Conservation (phyloP, 2,888 invertebrate genomes). For the Ypsolopha scabrella region DNA sequence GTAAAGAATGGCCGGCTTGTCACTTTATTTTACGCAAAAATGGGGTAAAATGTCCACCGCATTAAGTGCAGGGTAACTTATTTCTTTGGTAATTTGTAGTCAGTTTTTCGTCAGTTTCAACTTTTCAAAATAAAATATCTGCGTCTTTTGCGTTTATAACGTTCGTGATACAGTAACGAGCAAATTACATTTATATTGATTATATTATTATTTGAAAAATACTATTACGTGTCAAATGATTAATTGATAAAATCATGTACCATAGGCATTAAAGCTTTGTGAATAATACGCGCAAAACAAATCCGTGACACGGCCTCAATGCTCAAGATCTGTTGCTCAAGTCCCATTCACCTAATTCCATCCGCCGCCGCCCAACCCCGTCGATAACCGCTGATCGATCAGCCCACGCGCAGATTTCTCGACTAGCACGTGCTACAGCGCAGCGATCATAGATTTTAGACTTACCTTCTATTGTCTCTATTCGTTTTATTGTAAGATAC, state of each 20-base stretch:
- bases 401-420: slow-evolving; percentile 25
- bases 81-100: neutral
- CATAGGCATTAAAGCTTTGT: neutral
- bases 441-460: slow-evolving; percentile 9
- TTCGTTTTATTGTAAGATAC: too few species aligned
- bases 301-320: slow-evolving; percentile 4
- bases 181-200: neutral
- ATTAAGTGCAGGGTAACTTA: neutral
- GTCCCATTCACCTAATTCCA: slow-evolving; percentile 18
- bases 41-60: slow-evolving; percentile 17
- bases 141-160: neutral
- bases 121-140: too few species aligned
- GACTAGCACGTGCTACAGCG: slow-evolving; percentile 13
- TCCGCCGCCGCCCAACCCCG: slow-evolving; percentile 21
- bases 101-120: neutral
- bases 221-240: neutral
- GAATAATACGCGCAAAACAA: neutral
- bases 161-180: neutral
- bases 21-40: slow-evolving; percentile 24
- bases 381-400: slow-evolving; percentile 26
- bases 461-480: too few species aligned
- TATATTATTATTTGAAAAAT: neutral
- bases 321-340: neutral
- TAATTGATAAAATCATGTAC: neutral
- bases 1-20: slow-evolving; percentile 26